Base-by-base conservation (phyloP, 1,140 invertebrate genomes). In the Chironomus striatipennis region DNA sequence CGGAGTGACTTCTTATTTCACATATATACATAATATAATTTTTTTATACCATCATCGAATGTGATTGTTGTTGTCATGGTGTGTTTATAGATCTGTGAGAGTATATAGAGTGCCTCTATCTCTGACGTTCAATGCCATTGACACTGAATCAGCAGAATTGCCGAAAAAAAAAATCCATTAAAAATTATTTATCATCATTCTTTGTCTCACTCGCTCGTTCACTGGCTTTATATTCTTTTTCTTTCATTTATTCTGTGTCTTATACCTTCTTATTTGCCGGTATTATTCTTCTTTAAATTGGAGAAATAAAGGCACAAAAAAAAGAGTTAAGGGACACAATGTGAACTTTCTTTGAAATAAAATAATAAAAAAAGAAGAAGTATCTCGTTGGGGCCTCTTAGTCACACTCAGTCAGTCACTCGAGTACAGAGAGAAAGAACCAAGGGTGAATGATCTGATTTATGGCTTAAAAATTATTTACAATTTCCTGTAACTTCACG, bases 101-200 rank as follows among this genome's bases (percentile, higher is more conserved):
- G 12, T 57, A 47, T 47, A 2, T 57, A n/a, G 12, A 15, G n/a
- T 57, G 9, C 15, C 43, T 47, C 43, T 47, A 9, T 47, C 1
- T 47, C 43, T 57, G 47, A 57, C 47, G 47, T 57, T 57, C 12
- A 70, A 21, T 70, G 65, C 65, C 65, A 70, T 20, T 70, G 65
- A 70, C 65, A 70, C 65, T 21, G 18, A 70, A 70, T 15, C 12
- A 57, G 47, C 12, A 57, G 47, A 57, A 57, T 57, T 15, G 12
- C 12, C 47, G 24, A 34, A 34, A 57, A 57, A 70, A 21, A 18
- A 21, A 70, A 70, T 70, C 20, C 65, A 70, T 70, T 70, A 70
- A 70, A 57, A 70, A 18, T 70, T 70, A 70, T 70, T 70, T 70
- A 70, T 70, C 65, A 70, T 70, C 65, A 9, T 34, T 57, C 47